Percentiles rank a stretch among this genome's conserved stretches.
Evolutionary conservation across 2,888 invertebrate genomes (phyloP).

Genomic region (Himalopsyche japonica): DNA sequence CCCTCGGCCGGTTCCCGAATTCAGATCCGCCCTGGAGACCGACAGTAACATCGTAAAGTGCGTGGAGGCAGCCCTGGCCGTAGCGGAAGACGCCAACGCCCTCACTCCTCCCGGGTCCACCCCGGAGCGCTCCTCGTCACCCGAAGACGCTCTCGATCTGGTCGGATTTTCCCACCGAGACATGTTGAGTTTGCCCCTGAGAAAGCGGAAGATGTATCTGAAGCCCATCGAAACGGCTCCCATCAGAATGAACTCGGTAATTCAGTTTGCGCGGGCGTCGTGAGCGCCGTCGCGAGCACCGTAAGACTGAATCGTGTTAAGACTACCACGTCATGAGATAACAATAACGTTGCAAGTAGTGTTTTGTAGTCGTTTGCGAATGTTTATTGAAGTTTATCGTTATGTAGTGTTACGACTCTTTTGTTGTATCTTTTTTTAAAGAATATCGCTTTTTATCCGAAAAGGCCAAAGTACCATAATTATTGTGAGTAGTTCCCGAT

Average conservation of each 20-base stretch:
- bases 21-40: constrained; percentile 50
- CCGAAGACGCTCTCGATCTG: constrained; percentile 59
- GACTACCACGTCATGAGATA: neutral
- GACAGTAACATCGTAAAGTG: constrained; percentile 63
- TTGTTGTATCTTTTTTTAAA: neutral
- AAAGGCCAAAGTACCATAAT: constrained; percentile 8
- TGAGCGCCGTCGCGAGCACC: constrained; percentile 45
- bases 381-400: neutral
- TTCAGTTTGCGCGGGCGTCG: constrained; percentile 80
- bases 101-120: constrained; percentile 49
- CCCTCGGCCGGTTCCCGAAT: constrained; percentile 48
- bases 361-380: neutral
- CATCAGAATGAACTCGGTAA: constrained; percentile 72
- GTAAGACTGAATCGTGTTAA: constrained; percentile 24
- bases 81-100: constrained; percentile 52
- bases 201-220: constrained; percentile 80
- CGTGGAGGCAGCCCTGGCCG: constrained; percentile 66
- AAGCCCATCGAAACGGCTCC: constrained; percentile 57
- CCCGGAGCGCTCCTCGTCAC: constrained; percentile 57
- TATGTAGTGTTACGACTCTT: neutral
- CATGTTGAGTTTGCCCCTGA: constrained; percentile 70
- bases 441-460: neutral
- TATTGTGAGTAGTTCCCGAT: constrained; percentile 14
- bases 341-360: neutral
- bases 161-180: constrained; percentile 58